phyloP scores from a whole-genome alignment of 2,113 vertebrate species.

The Tamias sibiricus region DNA sequence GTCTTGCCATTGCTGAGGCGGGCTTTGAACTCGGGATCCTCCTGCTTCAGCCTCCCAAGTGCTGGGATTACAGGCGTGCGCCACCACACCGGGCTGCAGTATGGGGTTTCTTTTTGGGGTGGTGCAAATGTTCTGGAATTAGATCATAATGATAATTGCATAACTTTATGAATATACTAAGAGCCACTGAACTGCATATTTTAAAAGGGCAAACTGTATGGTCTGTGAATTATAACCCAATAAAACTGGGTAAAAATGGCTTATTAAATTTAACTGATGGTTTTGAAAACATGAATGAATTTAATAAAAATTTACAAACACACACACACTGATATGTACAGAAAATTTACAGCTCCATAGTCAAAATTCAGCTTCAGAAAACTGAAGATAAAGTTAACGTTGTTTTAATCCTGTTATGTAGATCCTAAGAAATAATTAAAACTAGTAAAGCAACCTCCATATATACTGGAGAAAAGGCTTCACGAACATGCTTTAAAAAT shows the following conservation, averaged over 20 bases:
- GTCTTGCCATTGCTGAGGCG: no score
- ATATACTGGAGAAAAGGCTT: slow-evolving; percentile 12
- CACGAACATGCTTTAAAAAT: not conserved
- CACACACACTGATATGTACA: not conserved
- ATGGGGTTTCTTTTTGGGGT: not conserved
- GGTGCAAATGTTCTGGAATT: not conserved
- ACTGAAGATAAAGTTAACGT: not conserved
- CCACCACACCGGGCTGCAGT: no score
- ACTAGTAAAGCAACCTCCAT: not conserved
- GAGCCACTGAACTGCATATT: not conserved
- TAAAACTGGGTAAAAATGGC: not conserved
- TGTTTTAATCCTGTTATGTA: slow-evolving; percentile 17
- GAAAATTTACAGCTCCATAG: not conserved
- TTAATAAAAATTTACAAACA: not conserved
- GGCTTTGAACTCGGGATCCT: no score
- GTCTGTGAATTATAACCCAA: not conserved
- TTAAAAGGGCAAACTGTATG: not conserved
- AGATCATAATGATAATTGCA: not conserved
- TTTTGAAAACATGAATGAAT: slow-evolving; percentile 50
- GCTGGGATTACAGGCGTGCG: no score
- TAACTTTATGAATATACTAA: not conserved
- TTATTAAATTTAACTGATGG: not conserved
- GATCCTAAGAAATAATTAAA: slow-evolving; percentile 29
- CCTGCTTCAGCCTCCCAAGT: no score
- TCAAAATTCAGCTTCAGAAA: slow-evolving; percentile 39